Evolutionary conservation across 2,797 vertebrate genomes (phyloP).

Genomic region (Pygocentrus nattereri): DNA sequence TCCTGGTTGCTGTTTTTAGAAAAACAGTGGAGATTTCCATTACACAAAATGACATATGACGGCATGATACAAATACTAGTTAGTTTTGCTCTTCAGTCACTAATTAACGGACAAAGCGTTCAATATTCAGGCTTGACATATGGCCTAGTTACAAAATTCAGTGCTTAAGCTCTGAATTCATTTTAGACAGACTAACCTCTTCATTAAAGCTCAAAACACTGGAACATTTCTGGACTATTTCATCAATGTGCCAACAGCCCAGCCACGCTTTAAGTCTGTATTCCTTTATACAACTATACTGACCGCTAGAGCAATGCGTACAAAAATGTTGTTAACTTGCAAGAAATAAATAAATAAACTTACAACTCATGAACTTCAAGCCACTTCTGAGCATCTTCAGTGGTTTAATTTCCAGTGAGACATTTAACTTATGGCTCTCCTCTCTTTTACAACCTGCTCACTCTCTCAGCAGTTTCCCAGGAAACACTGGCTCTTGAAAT

Average conservation of each 20-base stretch:
- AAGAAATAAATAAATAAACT: constrained; percentile 62
- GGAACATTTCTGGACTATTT: neutral
- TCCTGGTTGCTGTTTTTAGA: neutral
- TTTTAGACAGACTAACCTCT: neutral
- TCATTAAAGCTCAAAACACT: neutral
- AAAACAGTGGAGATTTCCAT: neutral
- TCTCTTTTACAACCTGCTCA: neutral
- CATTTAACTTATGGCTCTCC: constrained; percentile 20
- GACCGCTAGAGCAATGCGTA: neutral
- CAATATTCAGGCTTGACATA: neutral
- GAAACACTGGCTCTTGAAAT: neutral
- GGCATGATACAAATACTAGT: neutral
- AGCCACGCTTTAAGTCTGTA: neutral
- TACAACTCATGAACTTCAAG: constrained; percentile 75
- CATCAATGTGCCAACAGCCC: neutral
- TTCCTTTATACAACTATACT: neutral
- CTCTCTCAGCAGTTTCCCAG: neutral
- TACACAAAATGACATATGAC: neutral
- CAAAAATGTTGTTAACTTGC: neutral
- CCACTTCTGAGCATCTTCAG: constrained; percentile 71
- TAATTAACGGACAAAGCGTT: neutral
- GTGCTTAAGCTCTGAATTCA: neutral
- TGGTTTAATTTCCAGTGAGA: constrained; percentile 36
- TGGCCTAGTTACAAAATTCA: neutral
- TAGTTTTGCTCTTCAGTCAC: neutral